Evolutionary conservation across 1,140 invertebrate species (phyloP), one percentile per base, ranked within the genome.

Genomic region (Diorhabda elongata): DNA sequence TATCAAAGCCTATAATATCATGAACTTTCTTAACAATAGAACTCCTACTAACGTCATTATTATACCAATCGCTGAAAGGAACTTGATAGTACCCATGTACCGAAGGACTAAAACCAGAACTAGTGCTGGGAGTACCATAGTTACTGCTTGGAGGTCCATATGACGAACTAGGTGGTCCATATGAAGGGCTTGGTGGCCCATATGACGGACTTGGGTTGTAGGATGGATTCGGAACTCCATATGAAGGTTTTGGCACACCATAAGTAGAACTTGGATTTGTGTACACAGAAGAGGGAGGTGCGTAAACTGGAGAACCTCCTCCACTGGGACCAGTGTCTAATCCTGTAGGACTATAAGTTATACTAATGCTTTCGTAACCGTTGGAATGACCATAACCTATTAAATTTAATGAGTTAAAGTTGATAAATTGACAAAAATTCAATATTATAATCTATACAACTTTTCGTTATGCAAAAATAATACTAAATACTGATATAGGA

Each of bases 291-390:
- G 47, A 52, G 6, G 6, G 6, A 6, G n/a, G 6, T 52, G 47
- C 6, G 5, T 8, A 44, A 0, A 41, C n/a, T 11, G 9, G 9
- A 44, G 61, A 9, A 44, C 42, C 63, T 2, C 44, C 63, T 45
- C 26, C 61, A 3, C 58, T 52, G 42, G 56, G 66, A 58, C 64
- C 64, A 41, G 67, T 11, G 5, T 43, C 58, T 44, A 63, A 64
- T 9, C 42, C 58, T 44, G 65, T 45, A 58, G 78, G 78, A 8
- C 73, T 74, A 58, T 79, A 78, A 41, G 79, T 80, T 43, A 80
- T 76, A 45, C 77, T 79, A 44, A 80, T 72, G 11, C 78, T 68
- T 58, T 79, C 79, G 63, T 79, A 76, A 6, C 77, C 77, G 65
- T 75, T 79, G 6, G 76, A 76, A 42, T 77, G 77, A 3, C 79